Conservation (phyloP, 2,888 invertebrate genomes). For the Ormyrus pomaceus region DNA sequence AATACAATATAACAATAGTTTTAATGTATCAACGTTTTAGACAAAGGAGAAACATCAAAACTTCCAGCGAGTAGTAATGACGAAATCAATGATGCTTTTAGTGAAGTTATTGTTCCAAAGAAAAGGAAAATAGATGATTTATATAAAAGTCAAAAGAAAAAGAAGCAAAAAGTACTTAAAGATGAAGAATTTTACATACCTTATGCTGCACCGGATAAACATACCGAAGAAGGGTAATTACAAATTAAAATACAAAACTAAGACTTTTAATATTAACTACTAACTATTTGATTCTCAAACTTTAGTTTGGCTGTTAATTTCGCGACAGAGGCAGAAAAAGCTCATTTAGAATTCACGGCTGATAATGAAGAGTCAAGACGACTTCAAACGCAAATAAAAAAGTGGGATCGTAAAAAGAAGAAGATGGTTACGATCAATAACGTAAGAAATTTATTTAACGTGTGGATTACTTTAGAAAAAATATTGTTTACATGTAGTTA, state of each 20-base stretch:
- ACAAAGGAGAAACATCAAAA: slow-evolving; percentile 49
- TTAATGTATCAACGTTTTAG: slow-evolving; percentile 16
- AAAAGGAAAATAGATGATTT: slow-evolving; percentile 79
- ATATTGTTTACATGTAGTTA: not conserved
- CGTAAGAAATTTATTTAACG: slow-evolving; percentile 73
- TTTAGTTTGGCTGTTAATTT: slow-evolving; percentile 87
- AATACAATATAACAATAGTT: not conserved
- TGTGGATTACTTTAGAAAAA: slow-evolving; percentile 16
- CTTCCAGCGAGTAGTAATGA: slow-evolving; percentile 76
- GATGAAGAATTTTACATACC: slow-evolving; percentile 92
- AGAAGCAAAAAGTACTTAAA: slow-evolving; percentile 76
- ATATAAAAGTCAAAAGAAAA: slow-evolving; percentile 77
- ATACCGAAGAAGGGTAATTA: slow-evolving; percentile 87
- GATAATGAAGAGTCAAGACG: slow-evolving; percentile 85
- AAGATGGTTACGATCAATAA: slow-evolving; percentile 89
- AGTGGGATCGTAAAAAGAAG: slow-evolving; percentile 97
- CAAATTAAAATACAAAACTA: slow-evolving; percentile 9
- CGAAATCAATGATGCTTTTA: slow-evolving; percentile 79
- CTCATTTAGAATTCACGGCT: slow-evolving; percentile 88
- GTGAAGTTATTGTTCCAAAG: slow-evolving; percentile 78
- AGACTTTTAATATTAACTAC: not conserved
- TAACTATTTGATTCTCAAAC: slow-evolving; percentile 14
- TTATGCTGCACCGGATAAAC: slow-evolving; percentile 89
- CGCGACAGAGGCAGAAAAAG: slow-evolving; percentile 86
- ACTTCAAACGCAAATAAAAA: slow-evolving; percentile 80